Evolutionary conservation across 2,113 vertebrate genomes (phyloP), one percentile per base, ranked within the genome.

Genomic region (Spilogale gracilis): DNA sequence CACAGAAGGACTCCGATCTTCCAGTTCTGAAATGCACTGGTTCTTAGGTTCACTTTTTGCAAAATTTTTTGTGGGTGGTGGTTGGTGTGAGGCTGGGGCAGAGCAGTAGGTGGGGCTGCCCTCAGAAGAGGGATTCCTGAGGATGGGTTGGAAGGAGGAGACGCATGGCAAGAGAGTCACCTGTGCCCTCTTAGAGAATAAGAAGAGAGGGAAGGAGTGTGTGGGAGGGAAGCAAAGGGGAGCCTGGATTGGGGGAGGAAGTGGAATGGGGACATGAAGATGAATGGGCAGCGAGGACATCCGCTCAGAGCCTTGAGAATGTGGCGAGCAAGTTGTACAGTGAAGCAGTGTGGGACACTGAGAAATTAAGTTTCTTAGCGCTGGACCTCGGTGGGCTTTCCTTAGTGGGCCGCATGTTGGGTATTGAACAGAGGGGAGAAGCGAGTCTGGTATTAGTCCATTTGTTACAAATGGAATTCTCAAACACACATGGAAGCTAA

Each of bases 341-440:
- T 1, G 2, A 67, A 9, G 1, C 17, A 14, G 20, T 56, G 30
- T 38, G n/a, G 60, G 5, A 48, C 67, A 5, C 58, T 81, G 48
- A 14, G 67, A 61, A 87, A 80, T 16, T 2, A 54, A 56, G 61
- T 43, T 7, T 45, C 65, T 50, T 32, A 14, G 20, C 2, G 2
- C 13, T 13, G 17, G 25, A 14, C 8, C 27, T 43, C 20, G 5
- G 20, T 4, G 4, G n/a, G 1, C 2, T n/a, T 69, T 50, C 20
- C 9, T 50, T 2, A 13, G 1, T 1, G 43, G 17, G 5, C 2
- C 14, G 13, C 48, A 21, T 0, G 13, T 23, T 30, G 21, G 1
- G 1, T 30, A 7, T 0, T 23, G 14, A n/a, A 56, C 17, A 17
- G 32, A 3, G 0, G 5, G 21, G 48, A 43, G 38, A 43, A 84